Base-by-base conservation (phyloP, 2,797 vertebrate species). In the Enteromius paludinosus region DNA sequence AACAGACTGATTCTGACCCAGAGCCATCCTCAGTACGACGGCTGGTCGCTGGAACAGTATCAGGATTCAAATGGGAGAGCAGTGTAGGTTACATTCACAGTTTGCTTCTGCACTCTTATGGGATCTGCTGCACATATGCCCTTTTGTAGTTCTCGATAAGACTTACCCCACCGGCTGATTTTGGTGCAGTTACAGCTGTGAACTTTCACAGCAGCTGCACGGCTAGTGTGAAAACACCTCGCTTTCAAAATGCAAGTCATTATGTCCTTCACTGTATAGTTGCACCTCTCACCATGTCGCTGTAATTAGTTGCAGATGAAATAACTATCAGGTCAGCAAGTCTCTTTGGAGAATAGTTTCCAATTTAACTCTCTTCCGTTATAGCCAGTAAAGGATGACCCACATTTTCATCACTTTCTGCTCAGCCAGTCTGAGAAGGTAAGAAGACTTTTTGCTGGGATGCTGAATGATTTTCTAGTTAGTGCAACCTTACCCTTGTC, bases 371-470 rank as follows among this genome's bases (percentile, higher is more conserved):
- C 73, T 90, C n/a, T 90, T 93, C 88, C 91, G 73, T 95, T 95
- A 77, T 95, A 99, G 98, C 96, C 95, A 77, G 95, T 97, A 90
- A 97, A 96, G 93, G 97, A 99, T 79, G 98, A 99, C 92, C 97
- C 97, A 86, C 97, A 98, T 93, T 99, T 99, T 73, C 97, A 97
- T 92, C 98, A 99, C 93, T 99, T 99, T 92, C 95, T 99, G 83
- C 96, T 99, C 89, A 99, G 97, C 95, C 98, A 99, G 93, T 97
- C 97, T 73, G 97, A 99, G 91, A 99, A 99, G 97, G 98, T 99
- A 94, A 90, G 91, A 68, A 81, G 84, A 71, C 70, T 75, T 72
- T 84, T 76, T 82, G 75, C 78, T 83, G 66, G 78, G 74, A 84
- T 84, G 88, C 84, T 75, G 81, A 80, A 72, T 83, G 81, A 80